Evolutionary conservation across 2,888 invertebrate species (phyloP).

Genomic region (Ommatoiulus sabulosus): DNA sequence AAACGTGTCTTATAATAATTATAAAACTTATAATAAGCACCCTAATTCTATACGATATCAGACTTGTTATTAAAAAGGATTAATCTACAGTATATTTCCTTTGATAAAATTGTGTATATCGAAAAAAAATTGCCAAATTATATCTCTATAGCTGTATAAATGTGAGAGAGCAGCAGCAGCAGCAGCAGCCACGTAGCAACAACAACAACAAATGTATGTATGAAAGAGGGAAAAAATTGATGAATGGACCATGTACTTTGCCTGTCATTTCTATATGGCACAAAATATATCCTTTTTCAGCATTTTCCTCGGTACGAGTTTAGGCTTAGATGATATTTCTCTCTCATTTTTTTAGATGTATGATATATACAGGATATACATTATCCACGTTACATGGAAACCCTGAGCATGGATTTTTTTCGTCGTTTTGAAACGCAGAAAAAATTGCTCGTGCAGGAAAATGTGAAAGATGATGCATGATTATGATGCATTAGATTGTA

Average conservation of each 20-base stretch:
- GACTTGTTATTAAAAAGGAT: too few species aligned
- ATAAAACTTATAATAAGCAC: too few species aligned
- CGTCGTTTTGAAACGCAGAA: neutral
- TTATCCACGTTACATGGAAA: conserved; percentile 6
- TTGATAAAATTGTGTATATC: too few species aligned
- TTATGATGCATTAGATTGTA: conserved; percentile 15
- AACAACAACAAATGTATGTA: conserved; percentile 17
- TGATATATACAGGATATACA: conserved; percentile 43
- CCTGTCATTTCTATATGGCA: conserved; percentile 33
- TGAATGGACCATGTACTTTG: conserved; percentile 14
- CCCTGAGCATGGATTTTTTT: conserved; percentile 1
- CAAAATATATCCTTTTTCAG: neutral
- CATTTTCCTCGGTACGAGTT: neutral
- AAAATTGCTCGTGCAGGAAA: neutral
- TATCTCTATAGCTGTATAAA: too few species aligned
- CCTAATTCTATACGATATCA: too few species aligned
- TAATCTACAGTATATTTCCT: too few species aligned
- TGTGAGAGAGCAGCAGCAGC: conserved; percentile 1
- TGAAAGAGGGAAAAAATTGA: conserved; percentile 31
- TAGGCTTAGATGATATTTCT: neutral
- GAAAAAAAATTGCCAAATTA: too few species aligned
- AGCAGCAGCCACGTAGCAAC: neutral
- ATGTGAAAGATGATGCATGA: conserved; percentile 40
- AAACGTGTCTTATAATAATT: too few species aligned
- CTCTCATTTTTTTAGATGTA: conserved; percentile 1